A percentile compares a stretch with the other conserved stretches of the same genome.
Conservation (phyloP, 1,140 invertebrate genomes). For the Drosophila pseudoobscura region DNA sequence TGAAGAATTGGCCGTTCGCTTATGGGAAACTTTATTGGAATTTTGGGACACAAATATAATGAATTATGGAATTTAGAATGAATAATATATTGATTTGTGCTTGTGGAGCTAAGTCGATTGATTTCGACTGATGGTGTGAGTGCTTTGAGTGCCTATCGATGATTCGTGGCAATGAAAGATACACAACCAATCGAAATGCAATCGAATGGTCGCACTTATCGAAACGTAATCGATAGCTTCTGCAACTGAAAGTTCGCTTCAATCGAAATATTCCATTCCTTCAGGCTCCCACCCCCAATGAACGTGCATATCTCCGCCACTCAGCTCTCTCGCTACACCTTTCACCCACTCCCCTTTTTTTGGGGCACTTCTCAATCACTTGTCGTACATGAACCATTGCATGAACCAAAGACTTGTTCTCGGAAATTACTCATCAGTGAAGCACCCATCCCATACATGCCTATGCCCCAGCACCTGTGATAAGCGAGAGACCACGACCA, state of each 20-base stretch:
- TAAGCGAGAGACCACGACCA: slow-evolving; percentile 3
- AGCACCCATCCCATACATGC: not conserved
- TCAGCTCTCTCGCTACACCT: not conserved
- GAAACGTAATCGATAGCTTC: too few relatives aligned
- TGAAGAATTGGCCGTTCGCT: too few relatives aligned
- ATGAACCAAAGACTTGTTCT: slow-evolving; percentile 59
- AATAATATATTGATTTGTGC: too few relatives aligned
- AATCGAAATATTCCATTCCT: not conserved
- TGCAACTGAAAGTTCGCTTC: not conserved
- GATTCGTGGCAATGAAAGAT: too few relatives aligned
- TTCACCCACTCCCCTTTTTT: slow-evolving; percentile 8
- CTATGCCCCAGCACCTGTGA: not conserved
- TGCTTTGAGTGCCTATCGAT: too few relatives aligned
- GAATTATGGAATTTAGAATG: too few relatives aligned
- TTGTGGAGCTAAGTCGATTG: too few relatives aligned
- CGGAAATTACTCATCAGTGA: slow-evolving; percentile 71
- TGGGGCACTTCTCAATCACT: slow-evolving; percentile 38
- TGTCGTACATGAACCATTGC: slow-evolving; percentile 35
- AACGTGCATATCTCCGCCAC: not conserved
- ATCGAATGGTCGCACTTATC: not conserved
- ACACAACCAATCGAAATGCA: too few relatives aligned
- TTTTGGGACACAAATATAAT: too few relatives aligned
- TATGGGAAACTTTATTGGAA: too few relatives aligned
- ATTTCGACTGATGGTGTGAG: too few relatives aligned
- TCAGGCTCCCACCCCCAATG: not conserved